Conservation (phyloP, 1,140 invertebrate species). For the Stenopsyche tienmushanensis region DNA sequence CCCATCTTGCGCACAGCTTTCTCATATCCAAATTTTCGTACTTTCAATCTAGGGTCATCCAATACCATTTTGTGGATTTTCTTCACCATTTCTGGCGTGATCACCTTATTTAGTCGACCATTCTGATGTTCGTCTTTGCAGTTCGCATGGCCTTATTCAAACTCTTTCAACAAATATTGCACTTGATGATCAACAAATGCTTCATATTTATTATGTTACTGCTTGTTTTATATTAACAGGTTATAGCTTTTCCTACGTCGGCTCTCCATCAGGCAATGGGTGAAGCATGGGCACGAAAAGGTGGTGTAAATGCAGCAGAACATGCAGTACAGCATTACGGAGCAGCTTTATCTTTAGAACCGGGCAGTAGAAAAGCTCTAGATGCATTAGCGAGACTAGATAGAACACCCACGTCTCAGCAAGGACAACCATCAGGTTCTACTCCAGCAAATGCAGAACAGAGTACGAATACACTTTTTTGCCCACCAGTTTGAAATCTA, state of each 20-base stretch:
- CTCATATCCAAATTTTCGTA: no score
- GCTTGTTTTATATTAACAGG: slow-evolving; percentile 13
- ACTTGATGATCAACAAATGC: no score
- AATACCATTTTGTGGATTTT: no score
- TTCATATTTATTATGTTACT: not conserved
- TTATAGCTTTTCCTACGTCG: slow-evolving; percentile 59
- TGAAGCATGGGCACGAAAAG: slow-evolving; percentile 58
- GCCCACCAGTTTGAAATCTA: not conserved
- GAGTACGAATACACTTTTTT: slow-evolving; percentile 2
- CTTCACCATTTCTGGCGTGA: no score
- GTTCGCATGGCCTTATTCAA: no score
- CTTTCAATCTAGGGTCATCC: no score
- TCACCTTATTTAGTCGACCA: no score
- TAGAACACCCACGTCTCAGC: slow-evolving; percentile 50
- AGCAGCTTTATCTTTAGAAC: slow-evolving; percentile 67
- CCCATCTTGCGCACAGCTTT: no score
- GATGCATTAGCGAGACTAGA: slow-evolving; percentile 68
- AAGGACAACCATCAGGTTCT: slow-evolving; percentile 50
- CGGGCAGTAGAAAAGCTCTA: slow-evolving; percentile 62
- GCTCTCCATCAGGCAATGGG: slow-evolving; percentile 69
- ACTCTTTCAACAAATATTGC: no score
- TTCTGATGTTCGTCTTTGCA: no score
- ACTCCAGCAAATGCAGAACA: slow-evolving; percentile 13
- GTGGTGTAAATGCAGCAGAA: slow-evolving; percentile 57
- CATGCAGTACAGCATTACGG: slow-evolving; percentile 72